Percentiles rank a stretch among this genome's conserved stretches.
Evolutionary conservation across 2,797 vertebrate genomes (phyloP).

Genomic region (Helarctos malayanus): DNA sequence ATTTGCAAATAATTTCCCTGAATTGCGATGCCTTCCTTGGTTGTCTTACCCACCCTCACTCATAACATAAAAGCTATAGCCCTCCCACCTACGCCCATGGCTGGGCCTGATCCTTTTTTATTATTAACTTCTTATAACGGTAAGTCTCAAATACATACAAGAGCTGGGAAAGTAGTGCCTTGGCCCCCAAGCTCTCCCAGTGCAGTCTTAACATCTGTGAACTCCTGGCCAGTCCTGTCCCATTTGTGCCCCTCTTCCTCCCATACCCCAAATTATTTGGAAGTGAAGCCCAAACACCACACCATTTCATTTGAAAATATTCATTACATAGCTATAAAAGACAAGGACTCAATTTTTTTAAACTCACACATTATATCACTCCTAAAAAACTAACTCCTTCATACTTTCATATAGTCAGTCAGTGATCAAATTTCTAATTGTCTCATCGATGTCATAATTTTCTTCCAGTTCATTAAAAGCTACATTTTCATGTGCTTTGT

Average conservation of each 20-base stretch:
- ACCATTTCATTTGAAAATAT: conserved; percentile 4
- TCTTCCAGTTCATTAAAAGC: not conserved
- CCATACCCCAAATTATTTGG: not conserved
- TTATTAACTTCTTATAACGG: not conserved
- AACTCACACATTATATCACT: not conserved
- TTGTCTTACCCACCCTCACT: not conserved
- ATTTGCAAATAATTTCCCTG: conserved; percentile 16
- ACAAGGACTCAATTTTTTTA: not conserved
- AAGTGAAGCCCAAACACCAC: not conserved
- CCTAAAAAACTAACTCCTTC: conserved; percentile 25
- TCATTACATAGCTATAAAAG: not conserved
- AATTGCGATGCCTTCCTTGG: not conserved
- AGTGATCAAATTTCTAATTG: not conserved
- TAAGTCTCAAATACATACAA: not conserved
- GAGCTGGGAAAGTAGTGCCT: not conserved
- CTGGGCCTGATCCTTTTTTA: not conserved
- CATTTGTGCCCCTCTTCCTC: not conserved
- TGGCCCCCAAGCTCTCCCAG: not conserved
- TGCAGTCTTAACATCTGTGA: not conserved
- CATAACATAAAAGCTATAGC: not conserved
- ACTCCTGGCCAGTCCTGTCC: not conserved
- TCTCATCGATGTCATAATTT: not conserved
- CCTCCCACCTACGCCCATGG: not conserved
- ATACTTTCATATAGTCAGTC: not conserved
- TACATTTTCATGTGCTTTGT: not conserved